phyloP scores from a whole-genome alignment of 2,113 vertebrate genomes.

The Macrotus californicus region DNA sequence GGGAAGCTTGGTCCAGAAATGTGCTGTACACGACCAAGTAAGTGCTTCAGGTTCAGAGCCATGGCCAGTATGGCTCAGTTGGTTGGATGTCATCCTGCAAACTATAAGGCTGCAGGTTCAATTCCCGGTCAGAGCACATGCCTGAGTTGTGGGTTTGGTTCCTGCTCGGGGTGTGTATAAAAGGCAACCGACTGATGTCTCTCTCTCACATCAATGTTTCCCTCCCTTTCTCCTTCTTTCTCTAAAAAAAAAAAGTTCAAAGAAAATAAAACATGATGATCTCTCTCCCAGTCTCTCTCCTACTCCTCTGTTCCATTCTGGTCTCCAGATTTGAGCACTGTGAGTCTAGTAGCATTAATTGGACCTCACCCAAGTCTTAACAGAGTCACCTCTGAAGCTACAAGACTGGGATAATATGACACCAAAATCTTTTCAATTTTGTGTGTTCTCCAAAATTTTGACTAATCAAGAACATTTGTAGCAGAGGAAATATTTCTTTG shows the following conservation, averaged over 20 bases:
- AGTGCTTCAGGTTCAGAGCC: not conserved
- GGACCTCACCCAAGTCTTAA: not conserved
- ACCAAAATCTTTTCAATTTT: not conserved
- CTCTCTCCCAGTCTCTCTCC: too few relatives aligned
- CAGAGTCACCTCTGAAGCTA: not conserved
- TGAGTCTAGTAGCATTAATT: not conserved
- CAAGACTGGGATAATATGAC: not conserved
- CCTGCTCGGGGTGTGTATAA: too few relatives aligned
- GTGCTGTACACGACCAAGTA: not conserved
- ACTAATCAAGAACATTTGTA: not conserved
- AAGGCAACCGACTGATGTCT: too few relatives aligned
- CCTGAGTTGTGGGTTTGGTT: too few relatives aligned
- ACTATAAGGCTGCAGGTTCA: too few relatives aligned
- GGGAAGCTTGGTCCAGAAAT: not conserved
- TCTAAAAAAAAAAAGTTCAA: not conserved
- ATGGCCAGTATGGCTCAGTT: not conserved
- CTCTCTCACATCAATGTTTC: too few relatives aligned
- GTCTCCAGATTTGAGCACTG: not conserved
- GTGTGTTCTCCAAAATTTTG: not conserved
- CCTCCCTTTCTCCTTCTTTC: too few relatives aligned
- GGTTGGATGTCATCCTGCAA: not conserved
- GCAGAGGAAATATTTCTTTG: not conserved
- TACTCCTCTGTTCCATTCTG: not conserved
- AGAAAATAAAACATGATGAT: not conserved
- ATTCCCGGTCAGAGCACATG: too few relatives aligned